phyloP scores from a whole-genome alignment of 2,797 vertebrate genomes.

The Antennarius maculatus region DNA sequence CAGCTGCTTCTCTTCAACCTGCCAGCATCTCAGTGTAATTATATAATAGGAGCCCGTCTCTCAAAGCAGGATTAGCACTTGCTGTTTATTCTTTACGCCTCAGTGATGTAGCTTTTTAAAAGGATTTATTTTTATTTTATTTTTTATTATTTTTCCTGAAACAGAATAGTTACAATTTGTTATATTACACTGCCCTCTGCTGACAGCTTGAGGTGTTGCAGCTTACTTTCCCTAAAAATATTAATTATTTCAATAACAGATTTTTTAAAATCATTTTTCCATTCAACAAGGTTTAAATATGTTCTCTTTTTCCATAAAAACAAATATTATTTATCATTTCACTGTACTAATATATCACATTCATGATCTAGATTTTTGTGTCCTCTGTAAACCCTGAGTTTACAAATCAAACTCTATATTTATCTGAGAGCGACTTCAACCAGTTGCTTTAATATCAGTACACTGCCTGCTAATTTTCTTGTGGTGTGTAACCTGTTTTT shows the following conservation, averaged over 20 bases:
- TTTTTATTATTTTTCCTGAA: background rate
- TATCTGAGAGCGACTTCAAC: background rate
- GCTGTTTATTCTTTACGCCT: conserved; percentile 24
- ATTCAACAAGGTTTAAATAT: background rate
- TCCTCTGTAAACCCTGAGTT: conserved; percentile 2
- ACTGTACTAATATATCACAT: background rate
- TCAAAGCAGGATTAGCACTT: conserved; percentile 30
- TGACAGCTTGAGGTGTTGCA: conserved; percentile 49
- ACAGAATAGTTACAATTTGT: background rate
- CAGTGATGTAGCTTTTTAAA: conserved; percentile 9
- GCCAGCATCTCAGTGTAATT: conserved; percentile 2
- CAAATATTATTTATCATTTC: background rate
- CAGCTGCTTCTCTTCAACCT: conserved; percentile 13
- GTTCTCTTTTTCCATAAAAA: conserved; percentile 1
- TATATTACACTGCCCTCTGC: conserved; percentile 64
- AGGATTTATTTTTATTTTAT: conserved; percentile 4
- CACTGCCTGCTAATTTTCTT: background rate
- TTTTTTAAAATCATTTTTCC: background rate
- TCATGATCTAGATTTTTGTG: conserved; percentile 3
- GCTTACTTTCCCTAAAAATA: background rate
- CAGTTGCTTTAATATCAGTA: background rate
- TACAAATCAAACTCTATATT: conserved; percentile 9
- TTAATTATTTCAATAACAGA: background rate
- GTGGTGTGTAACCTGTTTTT: conserved; percentile 1
- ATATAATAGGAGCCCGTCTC: conserved; percentile 15